Evolutionary conservation across 2,113 vertebrate species (phyloP), one percentile per base, ranked within the genome.

Genomic region (Silurus asotus): DNA sequence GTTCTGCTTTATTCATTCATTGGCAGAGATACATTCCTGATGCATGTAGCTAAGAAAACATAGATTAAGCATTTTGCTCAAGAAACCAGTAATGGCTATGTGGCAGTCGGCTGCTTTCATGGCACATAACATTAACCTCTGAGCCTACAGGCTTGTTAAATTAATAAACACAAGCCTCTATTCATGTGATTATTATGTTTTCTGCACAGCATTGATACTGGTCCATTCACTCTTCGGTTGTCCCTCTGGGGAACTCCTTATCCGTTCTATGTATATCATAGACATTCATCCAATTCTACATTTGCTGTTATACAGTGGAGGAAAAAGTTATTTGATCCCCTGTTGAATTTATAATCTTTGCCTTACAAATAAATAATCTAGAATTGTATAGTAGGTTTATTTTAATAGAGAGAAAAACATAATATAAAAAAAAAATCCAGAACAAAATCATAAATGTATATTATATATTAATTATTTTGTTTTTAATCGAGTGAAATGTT

Each of bases 61-160:
- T 58, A 58, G 76, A 78, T 78, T 78, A 78, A 9, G 14, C 76
- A 58, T 78, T 78, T 78, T 78, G 7, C 76, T 58, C 15, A 58
- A 37, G 76, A 25, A 25, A 58, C 53, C 25, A 78, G n/a, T 10
- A 37, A 8, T 17, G 15, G 25, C 56, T 79, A 37, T 79, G 74
- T 76, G 23, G 51, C 74, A 77, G 25, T 77, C 51, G 14, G 19
- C 56, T 10, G 55, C 25, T 45, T 20, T 45, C 56, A 59, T 45
- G 45, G 17, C 25, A 79, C 56, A 59, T 25, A 11, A 45, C 45
- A 59, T 59, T 59, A 79, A 79, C 77, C n/a, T 59, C 25, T 59
- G 25, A 20, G 77, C 56, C 56, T 59, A 59, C 58, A 15, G 51
- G 53, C n/a, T n/a, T 28, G 14, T 9, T 28, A 59, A 19, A 59